Evolutionary conservation across 2,888 invertebrate genomes (phyloP), one percentile per base, ranked within the genome.

Genomic region (Macropis europaea): DNA sequence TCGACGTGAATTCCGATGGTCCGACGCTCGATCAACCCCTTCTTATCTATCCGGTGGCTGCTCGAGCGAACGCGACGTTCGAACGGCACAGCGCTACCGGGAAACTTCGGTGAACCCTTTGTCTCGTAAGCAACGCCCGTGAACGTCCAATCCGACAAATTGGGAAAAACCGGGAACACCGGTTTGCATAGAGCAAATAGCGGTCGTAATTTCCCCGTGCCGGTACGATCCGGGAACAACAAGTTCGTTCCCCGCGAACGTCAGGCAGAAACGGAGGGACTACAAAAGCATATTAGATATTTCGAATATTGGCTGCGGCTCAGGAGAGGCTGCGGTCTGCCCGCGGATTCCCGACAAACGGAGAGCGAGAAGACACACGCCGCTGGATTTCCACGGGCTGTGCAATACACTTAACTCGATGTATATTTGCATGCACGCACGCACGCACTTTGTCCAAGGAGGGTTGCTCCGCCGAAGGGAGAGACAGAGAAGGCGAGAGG

Each of bases 201-300:
- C n/a, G n/a, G n/a, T n/a, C n/a, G n/a, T n/a, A n/a, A n/a, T n/a
- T n/a, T n/a, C n/a, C n/a, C n/a, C n/a, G n/a, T n/a, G n/a, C n/a
- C n/a, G n/a, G n/a, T n/a, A 43, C 54, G 73, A 43, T 47, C 53
- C 52, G 48, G 22, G 45, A 66, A 47, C 50, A 52, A 67, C 54
- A 42, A 63, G 30, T 40, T 43, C 48, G 24, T 50, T 48, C 61
- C 47, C 24, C 26, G n/a, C 34, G 32, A 45, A 19, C 56, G 38
- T 53, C 68, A 30, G 17, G 54, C 42, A 45, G 42, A 38, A 63
- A 17, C 30, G 40, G 53, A 22, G 73, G 67, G 59, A 66, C 57
- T 72, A 82, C 81, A 80, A 83, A 84, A 84, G 81, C 81, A 82
- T 87, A 86, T 87, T 84, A 84, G 81, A 84, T 85, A 85, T 82